Conservation (phyloP, 2,113 vertebrate species). For the Charina bottae region DNA sequence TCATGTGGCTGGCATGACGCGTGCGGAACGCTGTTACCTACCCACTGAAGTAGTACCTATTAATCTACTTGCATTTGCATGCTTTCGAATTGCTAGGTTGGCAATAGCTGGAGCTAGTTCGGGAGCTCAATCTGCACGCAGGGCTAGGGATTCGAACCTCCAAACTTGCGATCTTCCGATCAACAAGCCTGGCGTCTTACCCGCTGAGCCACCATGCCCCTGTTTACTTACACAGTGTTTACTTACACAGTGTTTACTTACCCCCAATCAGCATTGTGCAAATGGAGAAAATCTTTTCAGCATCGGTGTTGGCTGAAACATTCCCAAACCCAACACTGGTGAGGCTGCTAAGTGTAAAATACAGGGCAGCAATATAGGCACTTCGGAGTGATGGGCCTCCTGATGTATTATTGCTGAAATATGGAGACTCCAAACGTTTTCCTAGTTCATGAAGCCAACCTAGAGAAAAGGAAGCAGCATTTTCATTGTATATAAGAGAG, state of each 20-base stretch:
- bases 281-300: slow-evolving; percentile 98
- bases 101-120: too few relatives aligned
- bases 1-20: too few relatives aligned
- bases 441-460: slow-evolving; percentile 97
- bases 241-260: slow-evolving; percentile 62
- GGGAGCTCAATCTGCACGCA: too few relatives aligned
- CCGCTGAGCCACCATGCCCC: too few relatives aligned
- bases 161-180: too few relatives aligned
- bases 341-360: slow-evolving; percentile 97
- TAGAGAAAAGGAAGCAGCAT: slow-evolving; percentile 59
- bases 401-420: slow-evolving; percentile 80
- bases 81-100: too few relatives aligned
- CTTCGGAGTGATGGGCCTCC: slow-evolving; percentile 89
- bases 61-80: too few relatives aligned
- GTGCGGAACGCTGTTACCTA: too few relatives aligned
- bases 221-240: too few relatives aligned
- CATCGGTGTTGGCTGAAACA: slow-evolving; percentile 94
- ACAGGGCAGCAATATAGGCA: slow-evolving; percentile 93
- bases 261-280: slow-evolving; percentile 98
- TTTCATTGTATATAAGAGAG: background rate
- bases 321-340: slow-evolving; percentile 98
- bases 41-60: too few relatives aligned
- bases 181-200: too few relatives aligned
- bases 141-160: too few relatives aligned
- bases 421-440: slow-evolving; percentile 93